A percentile compares a stretch with the other conserved stretches of the same genome.
These are phyloP conservation scores for Megaptera novaeangliae DNA, from an alignment of 2,113 vertebrate species.

Conservation along the genomic window DNA sequence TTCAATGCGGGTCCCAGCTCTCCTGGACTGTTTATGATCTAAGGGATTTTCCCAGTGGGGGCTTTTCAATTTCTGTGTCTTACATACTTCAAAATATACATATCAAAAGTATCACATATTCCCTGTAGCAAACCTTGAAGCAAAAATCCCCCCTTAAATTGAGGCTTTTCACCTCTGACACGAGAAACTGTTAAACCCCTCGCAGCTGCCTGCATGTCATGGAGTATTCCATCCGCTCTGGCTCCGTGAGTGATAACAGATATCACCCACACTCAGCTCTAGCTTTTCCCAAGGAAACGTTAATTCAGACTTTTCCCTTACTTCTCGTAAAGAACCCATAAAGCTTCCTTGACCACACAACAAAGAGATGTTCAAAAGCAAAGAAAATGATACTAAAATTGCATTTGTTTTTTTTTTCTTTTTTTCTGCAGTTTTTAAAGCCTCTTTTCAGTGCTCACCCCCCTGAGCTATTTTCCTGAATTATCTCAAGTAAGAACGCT, in stretches of 20 bases:
- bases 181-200: neutral
- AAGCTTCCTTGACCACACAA: neutral
- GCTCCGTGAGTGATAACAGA: neutral
- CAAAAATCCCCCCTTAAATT: neutral
- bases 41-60: neutral
- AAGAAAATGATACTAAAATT: neutral
- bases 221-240: neutral
- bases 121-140: neutral
- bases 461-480: neutral
- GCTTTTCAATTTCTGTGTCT: neutral
- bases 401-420: neutral
- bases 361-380: slow-evolving; percentile 14
- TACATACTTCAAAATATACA: neutral
- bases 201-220: fast-evolving
- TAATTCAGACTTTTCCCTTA: neutral
- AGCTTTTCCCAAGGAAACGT: neutral
- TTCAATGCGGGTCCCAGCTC: neutral
- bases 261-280: neutral
- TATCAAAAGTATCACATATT: neutral
- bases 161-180: slow-evolving; percentile 24
- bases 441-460: neutral
- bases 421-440: neutral
- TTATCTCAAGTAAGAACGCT: neutral
- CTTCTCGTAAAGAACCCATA: neutral
- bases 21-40: neutral